Conservation (phyloP, 2,113 vertebrate genomes). For the Eleginops maclovinus region DNA sequence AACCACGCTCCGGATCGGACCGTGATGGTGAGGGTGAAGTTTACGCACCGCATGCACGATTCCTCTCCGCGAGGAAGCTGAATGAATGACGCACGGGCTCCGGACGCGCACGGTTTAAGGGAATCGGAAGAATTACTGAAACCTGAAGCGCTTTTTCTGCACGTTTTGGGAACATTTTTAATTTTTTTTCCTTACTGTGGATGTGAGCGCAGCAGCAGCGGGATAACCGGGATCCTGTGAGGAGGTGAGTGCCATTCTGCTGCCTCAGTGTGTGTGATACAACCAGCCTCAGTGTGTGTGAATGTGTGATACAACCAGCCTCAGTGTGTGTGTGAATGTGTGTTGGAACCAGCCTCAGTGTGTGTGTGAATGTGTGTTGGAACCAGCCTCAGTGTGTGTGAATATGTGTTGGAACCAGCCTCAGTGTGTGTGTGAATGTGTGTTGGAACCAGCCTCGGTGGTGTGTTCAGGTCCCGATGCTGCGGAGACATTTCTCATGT, state of each 20-base stretch:
- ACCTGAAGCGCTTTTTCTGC: conserved; percentile 23
- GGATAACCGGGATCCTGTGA: conserved; percentile 50
- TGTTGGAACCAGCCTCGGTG: too few relatives aligned
- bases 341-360: conserved; percentile 11
- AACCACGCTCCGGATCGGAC: conserved; percentile 63
- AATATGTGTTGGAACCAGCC: too few relatives aligned
- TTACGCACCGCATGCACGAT: conserved; percentile 59
- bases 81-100: conserved; percentile 68
- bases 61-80: conserved; percentile 19
- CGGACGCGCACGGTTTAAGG: conserved; percentile 1
- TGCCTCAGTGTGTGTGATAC: too few relatives aligned
- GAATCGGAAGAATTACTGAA: conserved; percentile 39
- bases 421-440: too few relatives aligned
- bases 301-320: not conserved
- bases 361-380: not conserved
- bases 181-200: conserved; percentile 38
- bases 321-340: conserved; percentile 12
- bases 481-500: conserved; percentile 64
- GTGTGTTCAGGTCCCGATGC: too few relatives aligned
- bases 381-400: too few relatives aligned
- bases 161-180: conserved; percentile 38
- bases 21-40: conserved; percentile 52
- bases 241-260: conserved; percentile 68
- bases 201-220: conserved; percentile 61
- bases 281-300: too few relatives aligned